A percentile compares a stretch with the other conserved stretches of the same genome.
Conservation (phyloP, 2,113 vertebrate species). For the Corythornis cristatus region DNA sequence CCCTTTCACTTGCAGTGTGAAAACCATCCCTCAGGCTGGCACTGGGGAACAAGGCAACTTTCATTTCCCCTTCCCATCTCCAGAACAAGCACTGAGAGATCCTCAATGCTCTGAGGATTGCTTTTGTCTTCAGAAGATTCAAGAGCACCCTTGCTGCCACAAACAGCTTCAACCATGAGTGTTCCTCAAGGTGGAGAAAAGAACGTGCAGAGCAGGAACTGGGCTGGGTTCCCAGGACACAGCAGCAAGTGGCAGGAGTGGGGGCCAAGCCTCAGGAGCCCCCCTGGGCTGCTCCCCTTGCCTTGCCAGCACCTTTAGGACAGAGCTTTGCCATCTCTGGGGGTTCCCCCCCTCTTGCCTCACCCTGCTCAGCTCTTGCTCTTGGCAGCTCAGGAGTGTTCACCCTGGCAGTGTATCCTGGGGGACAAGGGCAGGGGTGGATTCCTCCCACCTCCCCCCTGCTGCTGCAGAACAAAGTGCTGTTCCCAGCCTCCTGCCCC, state of each 20-base stretch:
- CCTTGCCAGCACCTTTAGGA: neutral
- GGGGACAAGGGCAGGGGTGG: neutral
- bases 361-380: too few relatives aligned
- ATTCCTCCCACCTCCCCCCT: neutral
- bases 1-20: neutral
- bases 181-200: neutral
- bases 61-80: neutral
- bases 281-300: neutral
- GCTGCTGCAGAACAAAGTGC: neutral
- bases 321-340: too few relatives aligned
- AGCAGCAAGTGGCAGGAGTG: neutral
- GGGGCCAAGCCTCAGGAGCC: neutral
- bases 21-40: neutral
- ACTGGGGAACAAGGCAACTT: neutral
- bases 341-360: too few relatives aligned
- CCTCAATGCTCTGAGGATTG: neutral
- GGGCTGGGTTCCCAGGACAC: neutral
- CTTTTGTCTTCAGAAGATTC: neutral
- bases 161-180: neutral
- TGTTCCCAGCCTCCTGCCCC: neutral
- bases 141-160: neutral
- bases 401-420: neutral
- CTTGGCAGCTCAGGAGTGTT: too few relatives aligned
- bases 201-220: neutral
- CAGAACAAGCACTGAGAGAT: neutral